Base-by-base conservation (phyloP, 2,113 vertebrate species). In the Ardeotis arabs region DNA sequence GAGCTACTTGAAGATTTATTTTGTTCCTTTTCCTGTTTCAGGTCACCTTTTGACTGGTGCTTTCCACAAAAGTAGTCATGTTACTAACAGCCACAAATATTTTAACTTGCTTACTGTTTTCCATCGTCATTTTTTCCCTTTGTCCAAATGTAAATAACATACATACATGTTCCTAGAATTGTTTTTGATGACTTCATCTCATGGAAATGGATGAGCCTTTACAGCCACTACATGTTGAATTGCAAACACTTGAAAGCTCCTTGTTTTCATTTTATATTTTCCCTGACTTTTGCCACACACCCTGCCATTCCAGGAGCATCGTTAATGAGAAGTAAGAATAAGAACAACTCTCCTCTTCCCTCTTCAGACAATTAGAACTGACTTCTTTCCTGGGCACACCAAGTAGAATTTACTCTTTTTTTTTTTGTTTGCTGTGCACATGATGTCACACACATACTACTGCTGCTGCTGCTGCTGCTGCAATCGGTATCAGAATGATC, bases 1-100 rank as follows among this genome's bases (percentile, higher is more conserved):
- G 49, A 70, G 27, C 29, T 69, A 12, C n/a, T 69, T 39, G 27
- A 76, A 77, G 59, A 77, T 83, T 88, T 69, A 86, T 95, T 90
- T 92, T 77, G 83, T 92, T 96, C 68, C 68, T 90, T 95, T 93
- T 95, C 72, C 79, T 93, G 28, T 80, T 67, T 84, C 37, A 77
- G 23, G 33, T 84, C 41, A 20, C 6, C n/a, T 93, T 96, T 74
- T 84, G 53, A 37, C 22, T 73, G 24, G 9, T 14, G 4, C 88
- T 92, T 90, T 92, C 52, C 3, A 90, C 59, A 76, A 84, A 64
- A 45, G 8, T 4, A 45, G 6, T 6, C 12, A 37, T 7, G 6
- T 58, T 70, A 72, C 27, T 72, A 25, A 69, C 25, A 88, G 55
- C 15, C 52, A 47, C 20, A 69, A 63, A 19, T 80, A 66, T 77